Evolutionary conservation across 2,113 vertebrate species (phyloP), one percentile per base, ranked within the genome.

Genomic region (Poeciliopsis prolifica): DNA sequence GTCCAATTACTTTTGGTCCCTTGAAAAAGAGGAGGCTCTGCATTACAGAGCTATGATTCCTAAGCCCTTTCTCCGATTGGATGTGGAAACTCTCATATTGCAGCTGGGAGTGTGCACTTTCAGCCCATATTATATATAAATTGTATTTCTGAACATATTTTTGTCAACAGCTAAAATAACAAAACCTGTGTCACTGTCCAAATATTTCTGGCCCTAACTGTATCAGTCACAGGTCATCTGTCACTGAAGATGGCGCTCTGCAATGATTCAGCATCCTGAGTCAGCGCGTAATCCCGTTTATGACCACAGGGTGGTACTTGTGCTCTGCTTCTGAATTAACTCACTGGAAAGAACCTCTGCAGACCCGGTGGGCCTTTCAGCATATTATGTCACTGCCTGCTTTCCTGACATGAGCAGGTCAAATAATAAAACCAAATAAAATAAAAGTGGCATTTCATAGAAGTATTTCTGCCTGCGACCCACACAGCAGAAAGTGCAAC

Each of bases 241-340:
- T 44, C 4, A 54, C 19, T 13, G 5, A 31, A 9, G 13, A 4
- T 68, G 37, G 62, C 35, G 26, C 60, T n/a, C 40, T 58, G 26
- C 62, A 24, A 62, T 37, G 28, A 31, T 29, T 28, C 58, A 28
- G 1, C 1, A 5, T 5, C 5, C 26, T 65, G 17, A 22, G 65
- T 7, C 1, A n/a, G 0, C 13, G 9, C 72, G 76, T 67, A 77
- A 65, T 82, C 31, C 69, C 19, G 3, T 8, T 40, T 28, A 1
- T n/a, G 48, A 65, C 86, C 94, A 88, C 87, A 79, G 73, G 94
- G 85, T 88, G 92, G 48, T 89, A 82, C 87, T 88, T 91, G 83
- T 90, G 89, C 67, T 91, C 94, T 71, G 85, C 83, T 12, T 74
- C 63, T 51, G n/a, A 13, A 2, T 19, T 28, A 19, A 31, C 22